A percentile compares a stretch with the other conserved stretches of the same genome.
phyloP scores from a whole-genome alignment of 2,113 vertebrate species.

The Alouatta palliata region DNA sequence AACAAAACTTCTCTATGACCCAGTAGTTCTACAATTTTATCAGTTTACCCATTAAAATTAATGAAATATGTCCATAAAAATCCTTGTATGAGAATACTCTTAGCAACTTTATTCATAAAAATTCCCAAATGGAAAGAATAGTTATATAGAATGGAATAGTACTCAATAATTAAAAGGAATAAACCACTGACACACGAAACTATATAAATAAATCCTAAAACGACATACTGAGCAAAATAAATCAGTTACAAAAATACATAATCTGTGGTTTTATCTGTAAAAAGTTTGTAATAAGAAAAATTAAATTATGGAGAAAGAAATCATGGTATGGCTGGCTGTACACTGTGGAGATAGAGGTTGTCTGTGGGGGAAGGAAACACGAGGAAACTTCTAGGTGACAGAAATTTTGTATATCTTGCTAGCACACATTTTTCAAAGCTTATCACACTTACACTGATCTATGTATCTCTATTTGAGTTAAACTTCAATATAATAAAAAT shows the following conservation, averaged over 20 bases:
- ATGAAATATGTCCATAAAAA: neutral
- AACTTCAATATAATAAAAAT: neutral
- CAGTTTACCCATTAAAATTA: neutral
- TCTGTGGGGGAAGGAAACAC: neutral
- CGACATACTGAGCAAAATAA: neutral
- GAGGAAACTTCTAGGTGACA: neutral
- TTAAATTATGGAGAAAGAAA: neutral
- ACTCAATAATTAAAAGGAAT: neutral
- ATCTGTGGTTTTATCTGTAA: neutral
- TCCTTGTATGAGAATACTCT: neutral
- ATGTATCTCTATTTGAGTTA: neutral
- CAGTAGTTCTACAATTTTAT: neutral
- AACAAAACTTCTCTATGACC: neutral
- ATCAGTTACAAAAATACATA: neutral
- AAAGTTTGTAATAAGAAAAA: neutral
- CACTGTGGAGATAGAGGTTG: neutral
- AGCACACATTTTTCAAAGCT: neutral
- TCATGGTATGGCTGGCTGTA: neutral
- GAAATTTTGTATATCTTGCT: neutral
- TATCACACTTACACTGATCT: neutral
- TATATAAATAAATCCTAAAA: neutral
- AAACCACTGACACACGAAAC: neutral
- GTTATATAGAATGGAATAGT: neutral
- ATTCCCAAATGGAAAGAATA: neutral
- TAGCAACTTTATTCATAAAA: neutral